A percentile compares a stretch with the other conserved stretches of the same genome.
Evolutionary conservation across 2,797 vertebrate genomes (phyloP).

Genomic region (Sebastes glaucus): DNA sequence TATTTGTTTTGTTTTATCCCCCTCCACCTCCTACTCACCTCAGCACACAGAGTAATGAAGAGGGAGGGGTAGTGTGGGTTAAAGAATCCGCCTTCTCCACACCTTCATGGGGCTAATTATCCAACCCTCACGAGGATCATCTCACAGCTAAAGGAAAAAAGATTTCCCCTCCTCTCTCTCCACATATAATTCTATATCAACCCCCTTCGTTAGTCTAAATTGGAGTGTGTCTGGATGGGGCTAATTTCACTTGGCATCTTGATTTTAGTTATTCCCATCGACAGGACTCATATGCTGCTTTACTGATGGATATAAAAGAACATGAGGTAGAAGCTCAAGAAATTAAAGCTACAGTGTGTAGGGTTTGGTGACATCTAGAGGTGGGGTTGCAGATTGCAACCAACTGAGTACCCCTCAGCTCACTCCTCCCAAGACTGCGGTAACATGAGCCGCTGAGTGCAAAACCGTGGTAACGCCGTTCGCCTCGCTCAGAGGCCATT

Average conservation of each 20-base stretch:
- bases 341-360: too few species aligned
- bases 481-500: too few species aligned
- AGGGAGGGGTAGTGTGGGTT: constrained; percentile 45
- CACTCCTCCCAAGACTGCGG: too few species aligned
- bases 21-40: constrained; percentile 66
- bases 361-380: too few species aligned
- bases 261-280: neutral
- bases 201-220: constrained; percentile 36
- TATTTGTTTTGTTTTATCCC: constrained; percentile 78
- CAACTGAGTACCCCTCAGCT: too few species aligned
- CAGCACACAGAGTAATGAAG: constrained; percentile 51
- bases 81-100: constrained; percentile 39
- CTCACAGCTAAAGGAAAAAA: constrained; percentile 39
- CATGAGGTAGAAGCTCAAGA: neutral
- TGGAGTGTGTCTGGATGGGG: neutral
- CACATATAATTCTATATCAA: constrained; percentile 47
- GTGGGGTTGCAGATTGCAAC: too few species aligned
- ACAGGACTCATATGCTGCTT: neutral
- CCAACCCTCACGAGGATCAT: constrained; percentile 55
- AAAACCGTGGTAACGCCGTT: too few species aligned
- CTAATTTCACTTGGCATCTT: neutral
- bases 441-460: too few species aligned
- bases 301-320: neutral
- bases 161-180: constrained; percentile 29
- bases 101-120: constrained; percentile 75